Percentiles rank a stretch among this genome's conserved stretches.
phyloP scores from a whole-genome alignment of 2,888 invertebrate species.

The Ectemnius lituratus region DNA sequence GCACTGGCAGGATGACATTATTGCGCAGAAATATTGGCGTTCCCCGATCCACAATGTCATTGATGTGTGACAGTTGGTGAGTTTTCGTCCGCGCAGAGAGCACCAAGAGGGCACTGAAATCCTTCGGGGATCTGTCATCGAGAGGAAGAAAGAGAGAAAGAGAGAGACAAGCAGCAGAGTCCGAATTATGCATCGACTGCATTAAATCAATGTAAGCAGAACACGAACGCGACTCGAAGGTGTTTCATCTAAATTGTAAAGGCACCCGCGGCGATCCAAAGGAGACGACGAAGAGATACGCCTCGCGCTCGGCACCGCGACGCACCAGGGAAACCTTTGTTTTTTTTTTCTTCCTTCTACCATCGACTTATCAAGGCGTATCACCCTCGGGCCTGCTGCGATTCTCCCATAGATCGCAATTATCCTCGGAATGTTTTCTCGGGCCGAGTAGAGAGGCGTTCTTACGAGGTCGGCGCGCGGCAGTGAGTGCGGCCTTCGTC shows the following conservation, averaged over 20 bases:
- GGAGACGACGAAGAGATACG: too few relatives aligned
- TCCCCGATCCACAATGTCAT: too few relatives aligned
- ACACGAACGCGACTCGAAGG: neutral
- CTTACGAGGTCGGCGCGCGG: neutral
- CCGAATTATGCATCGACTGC: slow-evolving; percentile 44
- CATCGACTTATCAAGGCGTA: neutral
- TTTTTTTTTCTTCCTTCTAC: neutral
- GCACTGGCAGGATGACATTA: slow-evolving; percentile 52
- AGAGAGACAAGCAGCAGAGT: too few relatives aligned
- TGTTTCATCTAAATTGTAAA: slow-evolving; percentile 39
- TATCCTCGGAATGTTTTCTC: slow-evolving; percentile 3
- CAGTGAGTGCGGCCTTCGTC: too few relatives aligned
- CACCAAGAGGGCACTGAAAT: neutral
- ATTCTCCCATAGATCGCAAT: slow-evolving; percentile 1
- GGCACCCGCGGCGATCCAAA: neutral
- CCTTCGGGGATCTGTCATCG: neutral
- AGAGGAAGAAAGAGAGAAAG: too few relatives aligned
- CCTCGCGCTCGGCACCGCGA: too few relatives aligned
- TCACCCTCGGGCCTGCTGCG: neutral
- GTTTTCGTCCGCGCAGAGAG: neutral
- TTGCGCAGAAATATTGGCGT: slow-evolving; percentile 18
- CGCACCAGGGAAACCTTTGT: too few relatives aligned
- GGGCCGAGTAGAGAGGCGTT: neutral
- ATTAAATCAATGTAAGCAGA: slow-evolving; percentile 29
- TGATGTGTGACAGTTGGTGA: neutral